Conservation (phyloP, 2,113 vertebrate species). For the Cepphus grylle region DNA sequence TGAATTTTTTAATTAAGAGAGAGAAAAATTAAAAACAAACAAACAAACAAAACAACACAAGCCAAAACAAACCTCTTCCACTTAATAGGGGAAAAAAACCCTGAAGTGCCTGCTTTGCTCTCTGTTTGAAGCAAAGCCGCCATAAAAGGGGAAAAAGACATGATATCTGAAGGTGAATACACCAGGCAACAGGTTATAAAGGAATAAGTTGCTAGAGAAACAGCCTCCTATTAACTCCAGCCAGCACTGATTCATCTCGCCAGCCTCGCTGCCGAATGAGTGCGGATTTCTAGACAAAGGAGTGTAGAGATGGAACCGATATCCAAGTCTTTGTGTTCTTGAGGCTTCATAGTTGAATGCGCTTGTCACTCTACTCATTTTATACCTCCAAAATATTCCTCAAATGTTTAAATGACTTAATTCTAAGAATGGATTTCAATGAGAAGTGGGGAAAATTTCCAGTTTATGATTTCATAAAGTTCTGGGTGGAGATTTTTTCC, state of each 20-base stretch:
- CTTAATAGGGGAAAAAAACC: neutral
- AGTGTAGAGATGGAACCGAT: neutral
- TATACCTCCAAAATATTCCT: neutral
- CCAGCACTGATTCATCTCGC: neutral
- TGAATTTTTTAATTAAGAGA: neutral
- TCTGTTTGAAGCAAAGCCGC: neutral
- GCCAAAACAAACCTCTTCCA: neutral
- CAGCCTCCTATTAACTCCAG: neutral
- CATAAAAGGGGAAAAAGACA: neutral
- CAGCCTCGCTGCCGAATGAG: neutral
- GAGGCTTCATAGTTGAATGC: neutral
- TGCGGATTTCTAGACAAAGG: neutral
- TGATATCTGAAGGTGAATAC: neutral
- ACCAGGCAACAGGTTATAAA: neutral
- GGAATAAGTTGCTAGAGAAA: neutral
- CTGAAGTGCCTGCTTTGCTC: neutral
- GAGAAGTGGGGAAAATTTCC: neutral
- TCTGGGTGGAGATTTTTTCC: neutral
- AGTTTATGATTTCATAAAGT: neutral
- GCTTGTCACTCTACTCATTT: neutral
- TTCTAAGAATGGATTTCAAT: neutral
- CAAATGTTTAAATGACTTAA: neutral
- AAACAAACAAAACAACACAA: neutral
- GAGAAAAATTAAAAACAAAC: neutral
- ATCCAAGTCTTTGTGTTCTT: neutral